Evolutionary conservation across 37 sponge, comb jelly and placozoan genomes (phyloP), one percentile per base, ranked within the genome.

Genomic region (Theonella swinhoei): DNA sequence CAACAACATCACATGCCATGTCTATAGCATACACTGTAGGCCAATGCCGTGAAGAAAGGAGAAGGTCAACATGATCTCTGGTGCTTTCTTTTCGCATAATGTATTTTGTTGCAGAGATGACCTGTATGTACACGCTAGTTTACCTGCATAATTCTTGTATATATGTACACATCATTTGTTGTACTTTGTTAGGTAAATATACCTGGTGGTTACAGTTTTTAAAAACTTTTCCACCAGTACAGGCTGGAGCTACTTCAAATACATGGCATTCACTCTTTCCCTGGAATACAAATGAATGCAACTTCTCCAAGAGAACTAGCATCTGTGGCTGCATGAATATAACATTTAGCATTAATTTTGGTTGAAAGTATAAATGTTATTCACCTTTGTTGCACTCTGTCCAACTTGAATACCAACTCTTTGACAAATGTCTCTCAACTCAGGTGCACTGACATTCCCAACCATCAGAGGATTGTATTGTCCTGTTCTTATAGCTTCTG

Each of bases 51-150:
- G 42, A 73, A 23, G 74, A 73, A 23, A 73, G 24, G 24, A 73
- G 74, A 39, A 73, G 74, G 43, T 73, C 74, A 73, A 73, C 74
- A 41, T 73, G 74, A 41, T 73, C 74, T 41, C 74, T 73, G 41
- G 74, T 73, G 42, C 74, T 73, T 29, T 73, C 74, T 25, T 73
- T 73, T 25, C 74, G 74, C 74, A 73, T 37, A n/a, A 73, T 73
- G 30, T 29, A 73, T 39, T 73, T 73, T 73, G 74, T 29, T 33
- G 74, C 74, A 23, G 74, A 73, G 23, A 73, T 73, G 22, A 73
- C 74, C 74, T 73, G 24, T 1, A 39, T 20, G 24, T n/a, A n/a
- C n/a, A n/a, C n/a, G n/a, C n/a, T n/a, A n/a, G n/a, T n/a, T n/a
- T n/a, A n/a, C n/a, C 9, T 38, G 3, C 39, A 28, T 43, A 73